Percentiles rank a stretch among this genome's conserved stretches.
These are phyloP conservation scores for Odontocolon sp. DNA, from an alignment of 2,888 invertebrate species.

Conservation along the genomic window DNA sequence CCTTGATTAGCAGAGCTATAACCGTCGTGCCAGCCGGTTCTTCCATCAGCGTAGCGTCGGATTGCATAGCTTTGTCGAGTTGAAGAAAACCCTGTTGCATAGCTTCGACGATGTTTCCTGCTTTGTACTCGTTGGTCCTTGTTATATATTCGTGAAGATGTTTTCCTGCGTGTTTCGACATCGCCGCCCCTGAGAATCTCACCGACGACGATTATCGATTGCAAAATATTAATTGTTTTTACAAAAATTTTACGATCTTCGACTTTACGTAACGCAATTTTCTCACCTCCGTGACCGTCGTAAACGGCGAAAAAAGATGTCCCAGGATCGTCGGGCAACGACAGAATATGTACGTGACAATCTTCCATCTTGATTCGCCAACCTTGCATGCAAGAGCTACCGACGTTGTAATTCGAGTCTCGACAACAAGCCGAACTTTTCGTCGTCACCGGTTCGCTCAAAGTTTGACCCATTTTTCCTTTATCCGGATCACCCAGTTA, in stretches of 20 bases:
- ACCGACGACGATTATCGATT: background rate
- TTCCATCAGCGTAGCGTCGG: slow-evolving; percentile 92
- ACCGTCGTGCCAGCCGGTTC: slow-evolving; percentile 98
- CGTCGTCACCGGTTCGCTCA: slow-evolving; percentile 97
- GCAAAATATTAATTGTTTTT: background rate
- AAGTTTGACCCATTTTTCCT: slow-evolving; percentile 95
- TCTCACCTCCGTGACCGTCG: slow-evolving; percentile 94
- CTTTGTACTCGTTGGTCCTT: slow-evolving; percentile 90
- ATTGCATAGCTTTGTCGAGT: slow-evolving; percentile 95
- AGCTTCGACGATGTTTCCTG: slow-evolving; percentile 92
- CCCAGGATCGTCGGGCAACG: slow-evolving; percentile 95
- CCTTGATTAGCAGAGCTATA: slow-evolving; percentile 91
- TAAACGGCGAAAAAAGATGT: slow-evolving; percentile 98
- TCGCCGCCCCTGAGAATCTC: slow-evolving; percentile 86
- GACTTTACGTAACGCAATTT: too few relatives aligned
- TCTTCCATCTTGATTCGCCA: slow-evolving; percentile 99
- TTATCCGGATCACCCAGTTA: background rate
- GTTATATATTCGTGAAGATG: slow-evolving; percentile 96
- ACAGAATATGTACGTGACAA: slow-evolving; percentile 97
- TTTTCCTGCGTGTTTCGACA: slow-evolving; percentile 97
- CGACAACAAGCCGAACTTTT: slow-evolving; percentile 92
- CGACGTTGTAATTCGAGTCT: slow-evolving; percentile 88
- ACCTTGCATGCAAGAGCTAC: slow-evolving; percentile 99
- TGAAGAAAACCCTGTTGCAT: slow-evolving; percentile 94
- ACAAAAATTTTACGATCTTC: slow-evolving; percentile 1